Base-by-base conservation (phyloP, 2,797 vertebrate genomes). In the Pelodytes ibericus region DNA sequence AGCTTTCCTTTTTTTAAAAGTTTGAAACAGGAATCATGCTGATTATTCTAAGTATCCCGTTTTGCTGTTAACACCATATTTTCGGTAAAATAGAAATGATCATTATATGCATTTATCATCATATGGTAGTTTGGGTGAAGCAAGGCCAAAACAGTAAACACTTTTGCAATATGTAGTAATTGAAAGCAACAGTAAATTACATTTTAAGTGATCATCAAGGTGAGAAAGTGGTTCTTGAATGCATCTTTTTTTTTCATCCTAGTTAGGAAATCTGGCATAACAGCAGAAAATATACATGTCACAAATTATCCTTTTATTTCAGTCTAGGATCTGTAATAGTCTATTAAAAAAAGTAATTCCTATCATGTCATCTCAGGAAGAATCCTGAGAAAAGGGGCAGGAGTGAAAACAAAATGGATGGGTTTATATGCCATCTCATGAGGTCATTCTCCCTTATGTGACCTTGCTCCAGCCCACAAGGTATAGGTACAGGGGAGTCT, bases 181-280 rank as follows among this genome's bases (percentile, higher is more conserved):
- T 88, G 82, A 92, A 85, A 90, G 61, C 68, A 89, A 83, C 70
- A 82, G 82, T 82, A 86, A 88, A 89, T 88, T 87, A 79, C 71
- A 78, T 80, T 85, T 86, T 86, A 89, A 88, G 84, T 82, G 39
- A 67, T 88, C 75, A 82, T 84, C 86, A 81, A 88, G 82, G 85
- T 88, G 80, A 87, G 83, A 87, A 84, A 70, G 72, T 85, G 77
- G 77, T 75, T 82, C 66, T 87, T 83, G 70, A 72, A 72, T 76
- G 66, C 51, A 49, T 84, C 75, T 81, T 80, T 0, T 7, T 80
- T 0, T 7, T 81, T 49, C 60, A 73, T 71, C 53, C 70, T 86
- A 86, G 70, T 86, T 84, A 84, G 80, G 81, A 88, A 82, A 63
- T 80, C 76, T 83, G 78, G 74, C 81, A 88, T 84, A 31, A 26